Base-by-base conservation (phyloP, 1,140 invertebrate species). In the Paraescarpia echinospica region DNA sequence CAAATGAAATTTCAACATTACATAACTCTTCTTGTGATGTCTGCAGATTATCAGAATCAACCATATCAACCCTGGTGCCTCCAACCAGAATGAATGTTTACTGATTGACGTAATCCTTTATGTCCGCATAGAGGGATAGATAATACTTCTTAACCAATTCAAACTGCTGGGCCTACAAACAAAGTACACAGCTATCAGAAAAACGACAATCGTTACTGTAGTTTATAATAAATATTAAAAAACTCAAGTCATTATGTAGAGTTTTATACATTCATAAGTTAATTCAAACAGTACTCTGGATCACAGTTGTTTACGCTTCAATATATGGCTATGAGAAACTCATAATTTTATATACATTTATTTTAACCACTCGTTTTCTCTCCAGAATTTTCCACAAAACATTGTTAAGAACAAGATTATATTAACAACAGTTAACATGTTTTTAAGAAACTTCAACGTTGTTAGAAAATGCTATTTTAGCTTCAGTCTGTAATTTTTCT, bases 31-130 rank as follows among this genome's bases (percentile, higher is more conserved):
- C n/a, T n/a, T n/a, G n/a, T n/a, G n/a, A n/a, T n/a, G n/a, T n/a
- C 48, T 51, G 0, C 18, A 51, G 48, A 51, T 9, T 31, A 34
- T 90, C 9, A 34, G 18, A 90, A 93, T 94, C 91, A 93, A 96
- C 95, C 97, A 97, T 97, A 95, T 97, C 97, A 92, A 97, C 95
- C 97, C 97, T 97, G 4, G 96, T 96, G 22, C 96, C 96, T 34
- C 97, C 97, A 59, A 97, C 96, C 92, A 96, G 97, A 92, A 97
- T 94, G 94, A 97, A 97, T 35, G 95, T 94, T 27, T 96, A 96
- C 89, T 93, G 93, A 8, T 94, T 94, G 0, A 96, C 95, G 94
- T 94, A 96, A 33, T 95, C 93, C 93, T 95, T 95, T 0, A 97
- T 96, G 89, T 96, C 94, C 41, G 95, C 93, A 94, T 95, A 97